Evolutionary conservation across 2,888 invertebrate genomes (phyloP), one percentile per base, ranked within the genome.

Genomic region (Drosophila sordidapex): DNA sequence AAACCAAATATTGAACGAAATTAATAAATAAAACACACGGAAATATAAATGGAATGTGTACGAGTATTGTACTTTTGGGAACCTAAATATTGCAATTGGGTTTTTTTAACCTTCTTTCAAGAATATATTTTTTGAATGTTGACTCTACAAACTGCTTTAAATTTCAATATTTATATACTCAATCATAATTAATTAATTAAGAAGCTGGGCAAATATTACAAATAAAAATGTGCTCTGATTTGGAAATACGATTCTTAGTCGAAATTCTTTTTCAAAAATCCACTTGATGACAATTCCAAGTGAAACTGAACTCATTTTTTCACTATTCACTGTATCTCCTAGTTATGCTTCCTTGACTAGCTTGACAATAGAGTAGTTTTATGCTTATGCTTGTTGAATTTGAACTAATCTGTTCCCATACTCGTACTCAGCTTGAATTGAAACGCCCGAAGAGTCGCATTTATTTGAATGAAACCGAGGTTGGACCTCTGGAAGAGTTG

Each of bases 401-500:
- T 18, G 18, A 27, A 11, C 49, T 8, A 18, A 57, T 31, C 21
- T n/a, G 18, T n/a, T 38, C 1, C 27, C n/a, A 11, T 49, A 2
- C 13, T 15, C 15, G 25, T 11, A 11, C 31, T 27, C 35, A 93
- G 93, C 90, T 93, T 3, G 90, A 90, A 48, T 51, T 93, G 5
- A 91, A 91, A 48, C 90, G 91, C 4, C 92, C 92, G 1, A 92
- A 90, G 67, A 93, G 92, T 76, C 92, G 93, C 5, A 82, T 92
- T 63, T 91, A 86, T 52, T 51, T 92, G 4, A 93, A 93, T 66
- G 91, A 93, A 73, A 89, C 89, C 2, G 79, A 90, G 61, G 81
- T 89, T 3, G 84, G 88, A 0, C 70, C 69, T 3, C 25, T 86
- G 35, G 83, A 87, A 7, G 89, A 83, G 27, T 60, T 86, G 36